Evolutionary conservation across 2,888 invertebrate species (phyloP), one percentile per base, ranked within the genome.

Genomic region (Caenorhabditis imperialis): DNA sequence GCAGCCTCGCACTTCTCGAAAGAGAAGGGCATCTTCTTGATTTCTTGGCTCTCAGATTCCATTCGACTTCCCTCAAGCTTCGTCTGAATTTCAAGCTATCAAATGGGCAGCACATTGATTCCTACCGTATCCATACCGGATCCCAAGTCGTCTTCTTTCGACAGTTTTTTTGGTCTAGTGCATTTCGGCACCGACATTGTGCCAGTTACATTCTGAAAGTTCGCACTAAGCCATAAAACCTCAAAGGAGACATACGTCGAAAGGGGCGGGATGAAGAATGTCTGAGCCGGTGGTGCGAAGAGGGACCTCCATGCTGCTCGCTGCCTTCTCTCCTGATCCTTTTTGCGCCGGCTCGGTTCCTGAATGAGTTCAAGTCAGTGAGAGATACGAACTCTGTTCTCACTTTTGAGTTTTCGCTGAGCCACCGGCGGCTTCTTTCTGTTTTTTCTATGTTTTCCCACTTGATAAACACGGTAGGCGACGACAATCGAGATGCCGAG

Each of bases 381-480:
- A n/a, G n/a, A n/a, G n/a, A n/a, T n/a, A n/a, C n/a, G n/a, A n/a
- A n/a, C n/a, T n/a, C n/a, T n/a, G n/a, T n/a, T n/a, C n/a, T 16
- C 16, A 44, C 63, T 55, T 42, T 42, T 65, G 42, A 65, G 35
- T 20, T 55, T 55, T 10, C 63, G 20, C 22, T 38, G 50, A 48
- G 57, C 42, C 20, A 38, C 42, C 35, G 30, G 54, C 42, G 55
- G 48, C 55, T 65, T 65, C 14, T 53, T 53, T 23, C 8, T 20
- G 25, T 38, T 25, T 22, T 25, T 48, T 30, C 30, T 27, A 12
- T 38, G 27, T 16, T 55, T 40, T 48, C 44, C 38, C 25, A 40
- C 48, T 7, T 57, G 48, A 50, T 65, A 65, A 23, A 48, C 50
- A 42, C 65, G 65, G 57, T 65, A 65, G 42, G 50, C 65, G 45